Evolutionary conservation across 2,113 vertebrate species (phyloP), one percentile per base, ranked within the genome.

Genomic region (Nettapus auritus): DNA sequence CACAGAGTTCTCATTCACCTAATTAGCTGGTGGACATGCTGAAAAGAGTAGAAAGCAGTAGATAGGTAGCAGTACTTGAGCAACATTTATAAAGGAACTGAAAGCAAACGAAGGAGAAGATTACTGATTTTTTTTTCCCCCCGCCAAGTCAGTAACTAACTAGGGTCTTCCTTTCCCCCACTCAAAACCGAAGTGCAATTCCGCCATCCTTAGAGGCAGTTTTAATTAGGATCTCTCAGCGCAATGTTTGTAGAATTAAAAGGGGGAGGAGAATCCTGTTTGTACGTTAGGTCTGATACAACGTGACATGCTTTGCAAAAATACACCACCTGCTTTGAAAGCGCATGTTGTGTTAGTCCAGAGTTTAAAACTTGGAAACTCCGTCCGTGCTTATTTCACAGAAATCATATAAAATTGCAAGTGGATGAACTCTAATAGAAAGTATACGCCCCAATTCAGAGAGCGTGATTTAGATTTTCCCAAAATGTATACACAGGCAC

Each of bases 11-110:
- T 95, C 97, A 97, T 96, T 97, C 97, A 97, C 97, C 97, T 97
- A 98, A 98, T 97, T 98, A 98, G 98, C 96, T 95, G 98, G 97
- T 82, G 97, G 97, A 97, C 97, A 97, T 97, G 98, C 98, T 98
- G 97, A 97, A 98, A 97, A 98, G 97, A 98, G 97, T 93, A 98
- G 98, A 98, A 97, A 98, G 98, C 98, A 97, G 97, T 96, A 98
- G 97, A 98, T 94, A 98, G 97, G 97, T 88, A 98, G 97, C 97
- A 97, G 96, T 97, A 97, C 95, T 96, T 90, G 83, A 98, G 97
- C 96, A 97, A 97, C 93, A 95, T 93, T 96, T 88, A 97, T 84
- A 94, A 95, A 97, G 96, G 96, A 94, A 95, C 90, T n/a, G 75
- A 97, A 96, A 97, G 97, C 93, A 96, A 96, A 97, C 77, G 91